These are phyloP conservation scores for Parotia lawesii DNA, from an alignment of 2,113 vertebrate genomes.

Conservation along the genomic window DNA sequence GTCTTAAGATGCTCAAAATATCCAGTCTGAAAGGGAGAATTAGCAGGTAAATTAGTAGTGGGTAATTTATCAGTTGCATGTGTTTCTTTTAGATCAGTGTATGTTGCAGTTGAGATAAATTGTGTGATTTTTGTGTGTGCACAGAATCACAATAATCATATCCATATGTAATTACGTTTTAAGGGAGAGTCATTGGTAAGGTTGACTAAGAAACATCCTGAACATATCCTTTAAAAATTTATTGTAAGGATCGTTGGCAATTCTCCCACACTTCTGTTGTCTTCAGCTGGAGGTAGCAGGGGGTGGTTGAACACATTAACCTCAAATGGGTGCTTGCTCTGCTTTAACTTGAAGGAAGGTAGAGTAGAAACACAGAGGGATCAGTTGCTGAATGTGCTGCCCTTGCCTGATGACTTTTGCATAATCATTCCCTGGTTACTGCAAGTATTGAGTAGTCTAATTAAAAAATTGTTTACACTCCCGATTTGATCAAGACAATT, in stretches of 20 bases:
- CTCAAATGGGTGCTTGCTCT: neutral
- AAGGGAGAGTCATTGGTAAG: neutral
- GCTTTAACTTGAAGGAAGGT: neutral
- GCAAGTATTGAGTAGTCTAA: constrained; percentile 9
- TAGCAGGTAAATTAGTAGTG: neutral
- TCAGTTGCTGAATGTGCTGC: neutral
- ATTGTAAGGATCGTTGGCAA: neutral
- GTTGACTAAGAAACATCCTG: neutral
- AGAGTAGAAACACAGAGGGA: neutral
- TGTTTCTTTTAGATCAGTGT: neutral
- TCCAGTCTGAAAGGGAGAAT: neutral
- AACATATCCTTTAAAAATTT: neutral
- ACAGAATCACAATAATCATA: neutral
- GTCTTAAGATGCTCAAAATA: neutral
- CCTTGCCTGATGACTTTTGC: neutral
- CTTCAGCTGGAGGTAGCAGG: neutral
- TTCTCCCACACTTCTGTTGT: neutral
- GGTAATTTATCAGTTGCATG: neutral
- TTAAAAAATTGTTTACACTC: constrained; percentile 27
- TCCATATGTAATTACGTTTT: neutral
- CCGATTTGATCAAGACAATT: constrained; percentile 38
- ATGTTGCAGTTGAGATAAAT: neutral
- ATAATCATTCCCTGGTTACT: neutral
- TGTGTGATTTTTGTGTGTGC: neutral
- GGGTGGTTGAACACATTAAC: neutral